Conservation (phyloP, 1,140 invertebrate genomes). For the Bicyclus anynana region DNA sequence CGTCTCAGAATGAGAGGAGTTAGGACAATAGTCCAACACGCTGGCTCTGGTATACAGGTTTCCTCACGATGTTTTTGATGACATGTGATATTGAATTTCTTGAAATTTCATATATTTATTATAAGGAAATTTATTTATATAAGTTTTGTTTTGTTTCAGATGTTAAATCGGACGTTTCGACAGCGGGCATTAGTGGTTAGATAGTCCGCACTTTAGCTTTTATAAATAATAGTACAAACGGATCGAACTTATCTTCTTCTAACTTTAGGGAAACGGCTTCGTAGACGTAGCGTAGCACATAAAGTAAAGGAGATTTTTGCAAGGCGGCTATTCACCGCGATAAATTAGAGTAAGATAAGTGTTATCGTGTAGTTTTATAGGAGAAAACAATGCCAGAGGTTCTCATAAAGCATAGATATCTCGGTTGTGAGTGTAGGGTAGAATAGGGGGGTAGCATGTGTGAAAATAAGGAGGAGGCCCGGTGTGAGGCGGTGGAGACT, state of each 20-base stretch:
- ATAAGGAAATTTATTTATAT: no score
- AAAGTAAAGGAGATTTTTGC: conserved; percentile 28
- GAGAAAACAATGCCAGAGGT: conserved; percentile 63
- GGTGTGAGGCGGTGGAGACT: conserved; percentile 55
- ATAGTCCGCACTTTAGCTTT: conserved; percentile 36
- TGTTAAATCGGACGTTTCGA: conserved; percentile 68
- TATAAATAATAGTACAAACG: conserved; percentile 54
- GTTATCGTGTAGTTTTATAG: conserved; percentile 61
- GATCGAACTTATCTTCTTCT: conserved; percentile 53
- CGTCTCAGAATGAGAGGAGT: no score
- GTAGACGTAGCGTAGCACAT: conserved; percentile 9
- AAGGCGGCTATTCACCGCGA: conserved; percentile 41
- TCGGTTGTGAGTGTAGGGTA: conserved; percentile 60
- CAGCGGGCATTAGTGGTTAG: conserved; percentile 40
- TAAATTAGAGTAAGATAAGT: conserved; percentile 49
- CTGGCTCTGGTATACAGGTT: no score
- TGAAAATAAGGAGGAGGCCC: conserved; percentile 67
- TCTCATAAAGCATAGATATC: conserved; percentile 69
- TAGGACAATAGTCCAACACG: no score
- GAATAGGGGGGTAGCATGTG: conserved; percentile 53
- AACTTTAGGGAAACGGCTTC: conserved; percentile 17
- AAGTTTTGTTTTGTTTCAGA: conserved; percentile 59
- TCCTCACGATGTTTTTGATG: no score
- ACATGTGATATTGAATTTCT: no score
- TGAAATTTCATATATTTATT: not conserved